Percentiles rank a stretch among this genome's conserved stretches.
These are phyloP conservation scores for Brachyistius frenatus DNA, from an alignment of 2,113 vertebrate genomes.

Conservation along the genomic window DNA sequence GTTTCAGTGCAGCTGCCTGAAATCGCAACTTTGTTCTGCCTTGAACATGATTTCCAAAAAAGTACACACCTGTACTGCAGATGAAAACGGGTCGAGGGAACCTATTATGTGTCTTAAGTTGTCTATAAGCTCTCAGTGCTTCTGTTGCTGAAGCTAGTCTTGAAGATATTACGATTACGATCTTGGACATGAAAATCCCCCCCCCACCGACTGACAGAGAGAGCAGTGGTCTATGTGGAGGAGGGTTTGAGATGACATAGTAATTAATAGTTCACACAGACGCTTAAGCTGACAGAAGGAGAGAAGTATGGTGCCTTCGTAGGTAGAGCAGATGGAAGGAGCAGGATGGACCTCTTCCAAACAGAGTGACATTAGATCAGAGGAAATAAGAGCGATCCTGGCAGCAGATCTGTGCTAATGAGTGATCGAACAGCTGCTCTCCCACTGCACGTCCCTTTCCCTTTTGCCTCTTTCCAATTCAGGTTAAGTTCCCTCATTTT, in stretches of 20 bases:
- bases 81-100: background rate
- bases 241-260: conserved; percentile 17
- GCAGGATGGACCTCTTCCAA: conserved; percentile 45
- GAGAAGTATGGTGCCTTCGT: conserved; percentile 9
- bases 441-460: background rate
- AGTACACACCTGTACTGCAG: background rate
- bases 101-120: background rate
- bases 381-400: conserved; percentile 61
- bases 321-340: conserved; percentile 64
- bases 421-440: conserved; percentile 67
- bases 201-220: background rate
- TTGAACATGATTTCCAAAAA: background rate
- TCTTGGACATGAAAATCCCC: background rate
- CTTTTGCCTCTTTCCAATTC: conserved; percentile 25
- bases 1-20: background rate
- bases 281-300: conserved; percentile 38
- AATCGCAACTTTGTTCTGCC: background rate
- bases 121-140: background rate
- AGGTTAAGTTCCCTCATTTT: conserved; percentile 10
- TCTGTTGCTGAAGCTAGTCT: background rate
- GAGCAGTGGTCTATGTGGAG: background rate
- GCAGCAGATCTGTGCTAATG: conserved; percentile 62
- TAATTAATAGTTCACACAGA: conserved; percentile 14
- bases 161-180: background rate
- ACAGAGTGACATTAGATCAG: conserved; percentile 48